Base-by-base conservation (phyloP, 2,888 invertebrate species). In the Scotopteryx bipunctaria region DNA sequence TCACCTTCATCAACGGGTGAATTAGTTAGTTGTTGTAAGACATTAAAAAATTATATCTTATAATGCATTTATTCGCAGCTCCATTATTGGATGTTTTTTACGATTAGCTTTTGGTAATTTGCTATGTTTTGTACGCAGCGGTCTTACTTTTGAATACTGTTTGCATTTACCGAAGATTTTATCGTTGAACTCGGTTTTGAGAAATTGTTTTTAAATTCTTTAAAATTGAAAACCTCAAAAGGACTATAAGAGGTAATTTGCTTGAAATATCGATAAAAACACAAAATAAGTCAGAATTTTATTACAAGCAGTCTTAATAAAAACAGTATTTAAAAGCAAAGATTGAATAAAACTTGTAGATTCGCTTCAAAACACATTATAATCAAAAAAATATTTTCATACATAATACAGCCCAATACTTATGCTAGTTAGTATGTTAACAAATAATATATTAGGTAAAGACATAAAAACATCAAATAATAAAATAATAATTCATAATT, bases 1-100 rank as follows among this genome's bases (percentile, higher is more conserved):
- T 33, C 44, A 40, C 32, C 15, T 14, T n/a, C 6, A 21, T 14
- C 5, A 47, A 43, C 40, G 29, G 38, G 52, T 46, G 56, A 60
- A 64, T 64, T 66, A 65, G 63, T 62, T 59, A 69, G 55, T 51
- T 57, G 53, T 54, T 54, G 60, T 63, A 69, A 69, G 66, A 71
- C 64, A 69, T 68, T 70, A 71, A 71, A 73, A 71, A 72, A 71
- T 72, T 71, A 69, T 73, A 67, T 69, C 66, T 64, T 81, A 69
- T 77, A 76, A 78, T 83, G 86, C 86, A 87, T 87, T 87, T 87
- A 87, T 79, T 75, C 74, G 78, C 82, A 77, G 79, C 73, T 77
- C 35, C 35, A 17, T 53, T 6, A 13, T 27, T 35, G 17, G 14
- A 35, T 36, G 38, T 31, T 44, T 54, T 35, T 36, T 25, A 31